Evolutionary conservation across 2,797 vertebrate genomes (phyloP), one percentile per base, ranked within the genome.

Genomic region (Sarcophilus harrisii): DNA sequence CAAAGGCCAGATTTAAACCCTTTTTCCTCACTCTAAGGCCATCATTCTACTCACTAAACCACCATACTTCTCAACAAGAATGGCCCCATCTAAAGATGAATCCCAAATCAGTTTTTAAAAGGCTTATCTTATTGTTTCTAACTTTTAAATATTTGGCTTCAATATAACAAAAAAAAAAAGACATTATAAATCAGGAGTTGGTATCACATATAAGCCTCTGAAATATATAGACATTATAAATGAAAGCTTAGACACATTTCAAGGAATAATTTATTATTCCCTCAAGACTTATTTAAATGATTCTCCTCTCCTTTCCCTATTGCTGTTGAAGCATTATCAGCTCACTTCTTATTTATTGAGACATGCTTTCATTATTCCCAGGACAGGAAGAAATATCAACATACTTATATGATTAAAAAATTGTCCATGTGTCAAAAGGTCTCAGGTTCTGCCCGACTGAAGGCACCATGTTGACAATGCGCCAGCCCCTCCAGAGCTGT

Each of bases 91-190:
- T 57, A n/a, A 18, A 95, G 94, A 97, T 87, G 91, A 57, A 92
- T 87, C 93, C 45, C 58, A 59, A 94, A 73, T 93, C 94, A 62
- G 94, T 97, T 97, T 93, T 91, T 24, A 93, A 95, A 97, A 96
- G n/a, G 13, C 21, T 94, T 27, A 30, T 97, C 95, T 94, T 90
- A 90, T n/a, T 90, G 59, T 93, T 38, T 54, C 58, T 92, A 60
- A 60, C 62, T 90, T 97, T 96, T 90, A 60, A 90, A 62, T 60
- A 91, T 93, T 96, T 96, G 95, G 45, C 93, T 97, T 97, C 97
- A 96, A 94, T 91, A 94, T 73, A 90, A 55, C 59, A 59, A 1
- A 90, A 95, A 73, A 94, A 97, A 95, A 96, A 96, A 92, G 91
- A 55, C 45, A 62, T 90, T 54, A 92, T 95, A 96, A 95, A 93